Evolutionary conservation across 2,888 invertebrate genomes (phyloP), one percentile per base, ranked within the genome.

Genomic region (Sminthurides aquaticus): DNA sequence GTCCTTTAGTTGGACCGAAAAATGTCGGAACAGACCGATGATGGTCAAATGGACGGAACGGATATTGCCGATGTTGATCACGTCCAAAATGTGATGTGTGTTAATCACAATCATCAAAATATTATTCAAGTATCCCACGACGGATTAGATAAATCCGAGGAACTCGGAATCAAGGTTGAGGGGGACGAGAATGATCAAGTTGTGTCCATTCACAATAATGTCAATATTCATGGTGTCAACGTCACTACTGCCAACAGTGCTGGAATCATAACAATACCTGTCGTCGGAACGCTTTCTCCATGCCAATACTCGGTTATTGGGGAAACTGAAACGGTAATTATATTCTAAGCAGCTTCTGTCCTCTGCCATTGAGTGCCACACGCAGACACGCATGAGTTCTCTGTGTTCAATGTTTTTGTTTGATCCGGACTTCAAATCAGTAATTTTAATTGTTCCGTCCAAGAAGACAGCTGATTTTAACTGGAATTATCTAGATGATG

Each of bases 261-360:
- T 29, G 64, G 64, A 3, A 71, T 73, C 52, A 73, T 73, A 28
- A 73, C 73, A 60, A 73, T 73, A 66, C 73, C 73, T 27, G 73
- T 73, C 22, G 73, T 73, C 62, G 64, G 64, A 15, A 34, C 56
- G n/a, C 58, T 63, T 1, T 63, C 63, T 28, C 63, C 63, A 2
- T 60, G 60, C 25, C 70, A 70, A 8, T 73, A 73, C 57, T 71
- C 73, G 15, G 73, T 71, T 26, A 73, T 73, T 43, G 70, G 71
- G 15, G 73, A 73, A 8, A 61, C 68, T 18, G 71, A 73, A 52
- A 69, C 69, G 63, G 71, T 71, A 66, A 65, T 67, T 62, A 5
- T n/a, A n/a, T n/a, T n/a, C n/a, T n/a, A n/a, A n/a, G n/a, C n/a
- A n/a, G n/a, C n/a, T n/a, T n/a, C n/a, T n/a, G n/a, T n/a, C n/a